Evolutionary conservation across 2,797 vertebrate genomes (phyloP).

Genomic region (Tokudaia muenninki): DNA sequence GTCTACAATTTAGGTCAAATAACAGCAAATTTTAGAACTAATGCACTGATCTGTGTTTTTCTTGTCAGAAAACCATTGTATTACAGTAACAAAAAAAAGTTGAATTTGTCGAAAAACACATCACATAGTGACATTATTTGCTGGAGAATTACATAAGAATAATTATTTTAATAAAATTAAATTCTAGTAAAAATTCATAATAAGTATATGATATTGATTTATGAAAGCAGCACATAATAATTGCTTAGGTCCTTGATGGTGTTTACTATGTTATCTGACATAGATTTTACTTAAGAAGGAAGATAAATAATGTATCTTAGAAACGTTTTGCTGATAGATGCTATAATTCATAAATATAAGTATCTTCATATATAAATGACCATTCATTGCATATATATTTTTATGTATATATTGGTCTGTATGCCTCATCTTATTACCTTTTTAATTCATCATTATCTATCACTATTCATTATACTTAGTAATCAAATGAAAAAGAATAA

Average conservation of each 20-base stretch:
- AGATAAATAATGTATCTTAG: neutral
- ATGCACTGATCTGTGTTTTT: slow-evolving; percentile 10
- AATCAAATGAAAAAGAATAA: neutral
- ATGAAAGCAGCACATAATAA: neutral
- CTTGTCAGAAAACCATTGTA: neutral
- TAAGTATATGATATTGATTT: neutral
- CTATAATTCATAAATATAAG: neutral
- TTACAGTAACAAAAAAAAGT: neutral
- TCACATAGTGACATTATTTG: neutral
- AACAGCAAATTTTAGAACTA: neutral
- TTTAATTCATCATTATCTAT: neutral
- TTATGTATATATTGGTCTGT: neutral
- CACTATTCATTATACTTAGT: neutral
- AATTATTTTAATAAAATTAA: neutral
- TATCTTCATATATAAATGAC: neutral
- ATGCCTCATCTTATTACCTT: neutral
- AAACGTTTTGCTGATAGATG: neutral
- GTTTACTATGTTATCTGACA: neutral
- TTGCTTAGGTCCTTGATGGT: neutral
- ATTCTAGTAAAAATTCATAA: neutral
- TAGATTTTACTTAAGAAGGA: neutral
- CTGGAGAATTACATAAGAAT: neutral
- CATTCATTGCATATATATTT: neutral
- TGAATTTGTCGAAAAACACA: neutral
- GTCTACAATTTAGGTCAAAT: slow-evolving; percentile 14